Conservation (phyloP, 2,797 vertebrate species). For the Tinamus major region DNA sequence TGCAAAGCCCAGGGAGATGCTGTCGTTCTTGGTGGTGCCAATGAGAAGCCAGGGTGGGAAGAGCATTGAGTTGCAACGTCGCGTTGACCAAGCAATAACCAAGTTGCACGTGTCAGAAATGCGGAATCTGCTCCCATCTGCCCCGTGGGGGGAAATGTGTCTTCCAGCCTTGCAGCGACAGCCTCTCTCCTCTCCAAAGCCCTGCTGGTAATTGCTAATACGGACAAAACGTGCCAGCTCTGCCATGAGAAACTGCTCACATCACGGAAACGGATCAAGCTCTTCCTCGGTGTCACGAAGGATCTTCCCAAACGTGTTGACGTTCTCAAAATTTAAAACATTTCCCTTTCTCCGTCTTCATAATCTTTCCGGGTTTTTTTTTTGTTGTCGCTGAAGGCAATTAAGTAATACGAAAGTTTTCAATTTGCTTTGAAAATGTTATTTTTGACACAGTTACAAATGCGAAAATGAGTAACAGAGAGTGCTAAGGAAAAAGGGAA, state of each 20-base stretch:
- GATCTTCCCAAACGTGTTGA: neutral
- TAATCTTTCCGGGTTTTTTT: neutral
- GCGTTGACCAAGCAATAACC: neutral
- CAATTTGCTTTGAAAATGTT: neutral
- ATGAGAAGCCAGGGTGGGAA: too few species aligned
- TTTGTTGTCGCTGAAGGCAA: neutral
- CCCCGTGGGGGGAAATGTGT: neutral
- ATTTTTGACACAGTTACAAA: neutral
- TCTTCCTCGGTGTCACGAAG: too few species aligned
- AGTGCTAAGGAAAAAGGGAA: neutral
- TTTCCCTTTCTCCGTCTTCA: neutral
- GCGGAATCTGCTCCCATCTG: neutral
- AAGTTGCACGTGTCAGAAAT: neutral
- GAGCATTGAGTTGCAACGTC: too few species aligned
- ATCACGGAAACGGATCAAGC: too few species aligned
- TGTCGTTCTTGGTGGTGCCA: too few species aligned
- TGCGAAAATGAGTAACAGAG: neutral
- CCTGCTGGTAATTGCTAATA: too few species aligned
- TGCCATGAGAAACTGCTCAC: too few species aligned
- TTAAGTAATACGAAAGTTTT: neutral
- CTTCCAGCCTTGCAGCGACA: neutral
- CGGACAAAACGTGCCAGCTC: too few species aligned
- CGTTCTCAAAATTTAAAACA: neutral
- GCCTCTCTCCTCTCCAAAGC: too few species aligned
- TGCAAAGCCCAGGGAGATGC: too few species aligned